A percentile compares a stretch with the other conserved stretches of the same genome.
Conservation (phyloP, 1,140 invertebrate species). For the Drosophila takahashii region DNA sequence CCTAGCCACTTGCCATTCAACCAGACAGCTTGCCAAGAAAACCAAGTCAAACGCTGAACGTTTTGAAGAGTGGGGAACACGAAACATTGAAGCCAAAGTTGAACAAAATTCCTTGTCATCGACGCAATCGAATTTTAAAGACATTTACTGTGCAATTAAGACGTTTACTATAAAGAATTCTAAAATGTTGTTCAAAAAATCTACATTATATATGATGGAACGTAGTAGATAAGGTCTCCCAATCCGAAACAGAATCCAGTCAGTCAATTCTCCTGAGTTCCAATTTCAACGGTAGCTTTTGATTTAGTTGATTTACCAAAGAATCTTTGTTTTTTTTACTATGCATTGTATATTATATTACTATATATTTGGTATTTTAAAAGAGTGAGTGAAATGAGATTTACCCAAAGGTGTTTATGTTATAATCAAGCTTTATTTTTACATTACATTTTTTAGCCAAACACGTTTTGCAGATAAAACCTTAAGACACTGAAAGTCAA, state of each 20-base stretch:
- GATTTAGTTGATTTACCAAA: constrained; percentile 68
- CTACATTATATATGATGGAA: constrained; percentile 36
- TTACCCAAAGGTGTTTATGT: constrained; percentile 53
- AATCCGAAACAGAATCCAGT: constrained; percentile 37
- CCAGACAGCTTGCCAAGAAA: constrained; percentile 60
- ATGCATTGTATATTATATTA: constrained; percentile 42
- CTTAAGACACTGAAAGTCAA: constrained; percentile 53
- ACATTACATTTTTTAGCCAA: constrained; percentile 53
- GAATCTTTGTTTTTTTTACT: constrained; percentile 54
- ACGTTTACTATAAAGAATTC: constrained; percentile 58
- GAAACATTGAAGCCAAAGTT: constrained; percentile 68
- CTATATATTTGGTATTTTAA: constrained; percentile 44
- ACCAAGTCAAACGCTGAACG: constrained; percentile 40
- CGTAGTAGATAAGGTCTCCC: constrained; percentile 54
- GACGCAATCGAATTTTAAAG: constrained; percentile 65
- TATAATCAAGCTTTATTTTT: constrained; percentile 67
- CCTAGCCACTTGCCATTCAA: constrained; percentile 45
- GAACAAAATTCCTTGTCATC: constrained; percentile 62
- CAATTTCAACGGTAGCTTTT: constrained; percentile 50
- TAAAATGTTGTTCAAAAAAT: constrained; percentile 73
- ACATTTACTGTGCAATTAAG: constrained; percentile 64
- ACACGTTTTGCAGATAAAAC: constrained; percentile 53
- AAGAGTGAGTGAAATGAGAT: constrained; percentile 44
- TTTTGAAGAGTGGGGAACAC: not conserved
- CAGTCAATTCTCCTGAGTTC: constrained; percentile 60